Base-by-base conservation (phyloP, 2,797 vertebrate species). In the Morelia viridis region DNA sequence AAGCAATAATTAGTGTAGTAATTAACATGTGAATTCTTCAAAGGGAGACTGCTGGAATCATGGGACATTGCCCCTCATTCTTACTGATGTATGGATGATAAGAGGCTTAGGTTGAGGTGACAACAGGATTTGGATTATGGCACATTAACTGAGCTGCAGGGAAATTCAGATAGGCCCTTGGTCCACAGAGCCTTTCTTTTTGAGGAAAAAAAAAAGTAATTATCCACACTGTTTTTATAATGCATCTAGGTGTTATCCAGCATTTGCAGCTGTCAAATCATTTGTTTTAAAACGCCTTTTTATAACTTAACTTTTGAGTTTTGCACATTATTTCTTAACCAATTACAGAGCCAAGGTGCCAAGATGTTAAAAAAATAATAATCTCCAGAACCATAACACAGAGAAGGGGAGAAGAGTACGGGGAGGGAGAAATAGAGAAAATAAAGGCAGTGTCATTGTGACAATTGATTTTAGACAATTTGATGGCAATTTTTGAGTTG, bases 1-100 rank as follows among this genome's bases (percentile, higher is more conserved):
- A 97, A 98, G 97, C 97, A 96, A 95, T 97, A 97, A 97, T 98
- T 98, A 98, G 98, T 97, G 97, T 97, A 95, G 97, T 98, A 98
- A 98, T 98, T 98, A 98, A 97, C 96, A 90, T 97, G 97, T 96
- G 96, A 96, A 95, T 97, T 96, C 96, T 97, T 97, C 97, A 97
- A 97, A 97, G 95, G 95, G 94, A 97, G 96, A 94, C 97, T 97
- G 96, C 93, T 96, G 95, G 97, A 97, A 97, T 97, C 97, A 90
- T 93, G 95, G 97, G 97, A 97, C 93, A 94, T 96, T 96, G 94
- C 97, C 96, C 97, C 93, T 97, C 97, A 95, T 94, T 96, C 97
- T 96, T 96, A 86, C 94, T 97, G 97, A 97, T 96, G 95, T 96
- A 94, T 89, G 64, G 95, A 95, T 97, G 97, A 97, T 97, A 96